These are phyloP conservation scores for Gerris buenoi DNA, from an alignment of 1,140 invertebrate species.

Conservation along the genomic window DNA sequence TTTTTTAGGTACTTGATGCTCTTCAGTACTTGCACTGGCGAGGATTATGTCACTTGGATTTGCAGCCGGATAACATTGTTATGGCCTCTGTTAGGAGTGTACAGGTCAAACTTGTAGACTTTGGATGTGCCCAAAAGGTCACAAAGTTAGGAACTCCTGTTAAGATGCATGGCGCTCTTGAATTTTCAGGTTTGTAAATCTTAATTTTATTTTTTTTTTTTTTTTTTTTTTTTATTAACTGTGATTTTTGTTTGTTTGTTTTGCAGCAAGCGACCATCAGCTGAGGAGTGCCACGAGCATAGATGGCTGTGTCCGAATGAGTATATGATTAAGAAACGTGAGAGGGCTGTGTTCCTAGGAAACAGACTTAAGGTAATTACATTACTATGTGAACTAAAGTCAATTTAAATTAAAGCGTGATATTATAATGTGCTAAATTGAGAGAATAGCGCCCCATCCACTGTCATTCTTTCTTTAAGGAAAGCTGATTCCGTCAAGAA, in stretches of 20 bases:
- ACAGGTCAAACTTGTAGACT: conserved; percentile 82
- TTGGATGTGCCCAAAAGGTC: conserved; percentile 67
- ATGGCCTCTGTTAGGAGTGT: conserved; percentile 73
- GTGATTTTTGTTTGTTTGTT: no score
- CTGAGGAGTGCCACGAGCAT: conserved; percentile 88
- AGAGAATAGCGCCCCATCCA: no score
- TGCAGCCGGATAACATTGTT: conserved; percentile 94
- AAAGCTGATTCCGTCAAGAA: no score
- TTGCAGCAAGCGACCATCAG: conserved; percentile 74
- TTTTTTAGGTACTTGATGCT: conserved; percentile 55
- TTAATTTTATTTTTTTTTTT: conserved; percentile 2
- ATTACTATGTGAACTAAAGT: no score
- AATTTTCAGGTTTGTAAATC: conserved; percentile 46
- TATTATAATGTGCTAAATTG: no score
- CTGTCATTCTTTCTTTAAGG: no score
- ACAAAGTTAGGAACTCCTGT: conserved; percentile 61
- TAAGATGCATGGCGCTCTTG: conserved; percentile 44
- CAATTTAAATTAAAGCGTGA: no score
- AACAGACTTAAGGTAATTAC: conserved; percentile 56
- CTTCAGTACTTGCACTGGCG: conserved; percentile 86
- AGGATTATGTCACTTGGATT: conserved; percentile 77
- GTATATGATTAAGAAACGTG: conserved; percentile 81
- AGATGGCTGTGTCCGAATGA: conserved; percentile 84
- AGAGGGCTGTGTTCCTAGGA: conserved; percentile 70
- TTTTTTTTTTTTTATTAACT: no score